A percentile compares a stretch with the other conserved stretches of the same genome.
These are phyloP conservation scores for Tigriopus californicus DNA, from an alignment of 2,888 invertebrate genomes.

Conservation along the genomic window DNA sequence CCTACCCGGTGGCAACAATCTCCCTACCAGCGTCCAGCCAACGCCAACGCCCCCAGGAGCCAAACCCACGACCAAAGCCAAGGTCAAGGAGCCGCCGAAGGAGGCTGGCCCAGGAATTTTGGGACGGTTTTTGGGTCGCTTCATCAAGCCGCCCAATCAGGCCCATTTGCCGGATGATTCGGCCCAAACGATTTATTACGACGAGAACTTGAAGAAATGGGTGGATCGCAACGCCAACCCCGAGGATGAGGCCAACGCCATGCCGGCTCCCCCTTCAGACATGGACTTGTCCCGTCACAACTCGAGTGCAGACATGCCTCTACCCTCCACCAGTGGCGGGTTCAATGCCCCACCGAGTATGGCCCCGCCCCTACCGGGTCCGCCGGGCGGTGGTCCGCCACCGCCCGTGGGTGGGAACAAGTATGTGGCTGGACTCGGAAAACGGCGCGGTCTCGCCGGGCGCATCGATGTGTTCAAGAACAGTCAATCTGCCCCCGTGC, in stretches of 20 bases:
- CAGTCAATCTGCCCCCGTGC: neutral
- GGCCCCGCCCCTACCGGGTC: neutral
- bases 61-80: neutral
- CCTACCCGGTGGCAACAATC: neutral
- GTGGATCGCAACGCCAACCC: neutral
- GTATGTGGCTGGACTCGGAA: neutral
- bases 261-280: slow-evolving; percentile 12
- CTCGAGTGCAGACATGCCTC: neutral
- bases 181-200: slow-evolving; percentile 13
- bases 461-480: slow-evolving; percentile 11
- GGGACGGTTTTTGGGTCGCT: slow-evolving; percentile 11
- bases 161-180: slow-evolving; percentile 16
- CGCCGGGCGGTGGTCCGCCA: neutral
- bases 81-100: neutral
- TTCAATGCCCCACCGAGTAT: neutral
- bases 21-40: neutral
- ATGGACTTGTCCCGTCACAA: neutral
- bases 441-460: neutral
- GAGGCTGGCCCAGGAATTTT: slow-evolving; percentile 2
- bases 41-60: neutral
- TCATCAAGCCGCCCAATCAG: slow-evolving; percentile 16
- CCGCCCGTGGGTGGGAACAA: neutral
- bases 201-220: slow-evolving; percentile 12
- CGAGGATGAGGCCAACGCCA: slow-evolving; percentile 2
- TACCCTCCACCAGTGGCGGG: neutral